Conservation (phyloP, 1,140 invertebrate species). For the Apocrypta bakeri region DNA sequence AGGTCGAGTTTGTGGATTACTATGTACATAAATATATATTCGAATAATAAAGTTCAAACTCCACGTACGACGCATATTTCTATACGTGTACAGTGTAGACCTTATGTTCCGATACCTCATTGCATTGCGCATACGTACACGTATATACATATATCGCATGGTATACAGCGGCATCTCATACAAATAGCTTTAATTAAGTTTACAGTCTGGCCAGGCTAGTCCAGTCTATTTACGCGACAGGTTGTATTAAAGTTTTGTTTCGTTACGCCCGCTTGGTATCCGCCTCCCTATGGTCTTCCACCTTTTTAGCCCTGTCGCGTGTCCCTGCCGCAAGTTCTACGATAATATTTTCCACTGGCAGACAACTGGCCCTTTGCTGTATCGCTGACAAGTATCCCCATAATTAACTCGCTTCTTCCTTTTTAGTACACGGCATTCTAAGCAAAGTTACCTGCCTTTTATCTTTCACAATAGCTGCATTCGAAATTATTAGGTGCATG, state of each 20-base stretch:
- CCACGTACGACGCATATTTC: background rate
- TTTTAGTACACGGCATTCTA: background rate
- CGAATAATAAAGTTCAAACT: background rate
- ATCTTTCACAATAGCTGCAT: background rate
- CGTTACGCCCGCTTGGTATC: background rate
- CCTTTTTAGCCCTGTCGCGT: background rate
- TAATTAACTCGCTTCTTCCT: conserved; percentile 5
- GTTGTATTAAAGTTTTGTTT: conserved; percentile 45
- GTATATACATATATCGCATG: background rate
- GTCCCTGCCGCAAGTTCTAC: background rate
- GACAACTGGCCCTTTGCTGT: background rate
- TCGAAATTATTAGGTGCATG: background rate
- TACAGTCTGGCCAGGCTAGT: conserved; percentile 14
- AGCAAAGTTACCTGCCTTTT: background rate
- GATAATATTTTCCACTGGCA: background rate
- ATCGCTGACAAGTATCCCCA: background rate
- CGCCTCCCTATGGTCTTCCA: background rate
- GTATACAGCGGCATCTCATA: background rate
- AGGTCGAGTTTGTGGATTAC: no score
- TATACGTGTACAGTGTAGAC: background rate
- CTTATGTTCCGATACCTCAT: background rate
- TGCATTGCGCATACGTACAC: background rate
- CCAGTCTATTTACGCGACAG: conserved; percentile 36
- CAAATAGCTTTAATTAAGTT: conserved; percentile 46
- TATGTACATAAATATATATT: no score